Evolutionary conservation across 2,113 vertebrate genomes (phyloP), one percentile per base, ranked within the genome.

Genomic region (Aldabrachelys gigantea): DNA sequence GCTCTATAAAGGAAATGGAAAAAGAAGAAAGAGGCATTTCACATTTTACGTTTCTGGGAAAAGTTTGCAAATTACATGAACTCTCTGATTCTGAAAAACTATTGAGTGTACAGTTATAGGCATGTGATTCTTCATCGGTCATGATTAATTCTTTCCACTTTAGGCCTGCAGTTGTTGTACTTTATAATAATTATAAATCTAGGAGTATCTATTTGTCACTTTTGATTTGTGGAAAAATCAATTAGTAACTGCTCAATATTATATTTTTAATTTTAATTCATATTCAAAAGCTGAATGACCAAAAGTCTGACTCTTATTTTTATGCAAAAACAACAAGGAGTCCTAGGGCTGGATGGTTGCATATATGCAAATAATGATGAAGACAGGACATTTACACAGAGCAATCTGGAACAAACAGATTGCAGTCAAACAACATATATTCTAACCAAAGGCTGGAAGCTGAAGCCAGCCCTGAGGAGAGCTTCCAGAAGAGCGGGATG

Each of bases 211-310:
- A 41, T 16, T 53, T 83, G 41, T 16, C 16, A 8, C 49, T 81
- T 41, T 9, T 72, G 14, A 38, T 52, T 31, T 84, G 57, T 54
- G 13, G 56, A 41, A 47, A 19, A 62, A 56, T 31, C 22, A 80
- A 52, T 81, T 80, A 87, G 89, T 87, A 49, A 79, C 35, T 89
- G 11, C 1, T 31, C 24, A 41, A 19, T 44, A 12, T 88, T 84
- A 35, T 0, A 9, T 16, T 50, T 3, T 80, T 10, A 29, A 83
- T 8, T 75, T 85, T 69, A 69, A 69, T 19, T 50, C n/a, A 57
- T 10, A 0, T 57, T 84, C 1, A 1, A 38, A 4, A 62, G 11
- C 1, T 47, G 5, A 41, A 0, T 65, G 5, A 57, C 19, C 65
- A 7, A 83, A 25, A 84, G 41, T 84, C 85, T 57, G 19, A 84